A percentile compares a stretch with the other conserved stretches of the same genome.
Evolutionary conservation across 2,888 invertebrate genomes (phyloP).

Genomic region (Tipula confusa): DNA sequence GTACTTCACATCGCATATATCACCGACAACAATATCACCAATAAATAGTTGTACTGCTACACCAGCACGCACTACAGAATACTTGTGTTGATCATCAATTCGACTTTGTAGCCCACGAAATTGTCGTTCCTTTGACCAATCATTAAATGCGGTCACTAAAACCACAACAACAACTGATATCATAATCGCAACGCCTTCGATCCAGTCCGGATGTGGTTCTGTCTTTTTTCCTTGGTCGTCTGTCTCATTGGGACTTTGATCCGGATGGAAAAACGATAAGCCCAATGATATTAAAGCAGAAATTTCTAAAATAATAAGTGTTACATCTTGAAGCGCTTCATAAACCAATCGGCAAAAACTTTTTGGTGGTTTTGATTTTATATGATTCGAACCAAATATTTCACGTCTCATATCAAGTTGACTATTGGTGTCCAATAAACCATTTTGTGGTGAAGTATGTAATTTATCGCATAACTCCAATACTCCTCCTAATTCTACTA

Average conservation of each 20-base stretch:
- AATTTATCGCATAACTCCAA: constrained; percentile 95
- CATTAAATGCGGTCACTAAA: constrained; percentile 98
- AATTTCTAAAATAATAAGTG: constrained; percentile 97
- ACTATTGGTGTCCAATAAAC: too few relatives aligned
- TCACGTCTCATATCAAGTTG: constrained; percentile 89
- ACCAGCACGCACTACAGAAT: constrained; percentile 88
- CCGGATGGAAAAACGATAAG: constrained; percentile 87
- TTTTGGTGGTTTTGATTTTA: constrained; percentile 99
- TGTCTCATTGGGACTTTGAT: constrained; percentile 41
- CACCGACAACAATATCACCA: constrained; percentile 96
- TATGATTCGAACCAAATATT: constrained; percentile 96
- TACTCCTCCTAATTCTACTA: constrained; percentile 86
- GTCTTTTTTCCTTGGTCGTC: not conserved
- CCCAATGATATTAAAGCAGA: constrained; percentile 97
- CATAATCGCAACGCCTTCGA: constrained; percentile 65
- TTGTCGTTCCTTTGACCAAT: constrained; percentile 99
- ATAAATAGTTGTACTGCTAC: constrained; percentile 93
- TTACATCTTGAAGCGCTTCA: constrained; percentile 99
- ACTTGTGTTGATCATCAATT: constrained; percentile 99
- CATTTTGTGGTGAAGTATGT: constrained; percentile 94
- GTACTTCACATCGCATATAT: constrained; percentile 96
- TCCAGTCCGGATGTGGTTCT: not conserved
- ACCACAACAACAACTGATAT: constrained; percentile 99
- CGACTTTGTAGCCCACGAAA: constrained; percentile 96
- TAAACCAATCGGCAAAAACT: constrained; percentile 97